Conservation (phyloP, 2,113 vertebrate genomes). For the Pangasianodon hypophthalmus region DNA sequence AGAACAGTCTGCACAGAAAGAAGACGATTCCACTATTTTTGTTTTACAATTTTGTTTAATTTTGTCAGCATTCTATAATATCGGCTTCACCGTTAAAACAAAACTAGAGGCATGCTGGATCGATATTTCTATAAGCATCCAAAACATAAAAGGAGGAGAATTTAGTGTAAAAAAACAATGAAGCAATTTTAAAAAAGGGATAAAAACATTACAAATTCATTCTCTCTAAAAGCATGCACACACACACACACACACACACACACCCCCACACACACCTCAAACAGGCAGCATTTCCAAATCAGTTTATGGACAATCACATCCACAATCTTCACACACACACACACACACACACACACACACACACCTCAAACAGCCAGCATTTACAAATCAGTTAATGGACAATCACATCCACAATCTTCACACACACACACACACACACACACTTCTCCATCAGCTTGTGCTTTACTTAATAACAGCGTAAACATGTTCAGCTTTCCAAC, state of each 20-base stretch:
- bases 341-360: constrained; percentile 12
- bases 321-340: background rate
- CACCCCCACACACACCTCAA: background rate
- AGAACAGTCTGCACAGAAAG: background rate
- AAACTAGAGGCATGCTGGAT: constrained; percentile 12
- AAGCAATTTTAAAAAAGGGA: background rate
- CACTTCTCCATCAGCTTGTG: background rate
- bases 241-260: constrained; percentile 2
- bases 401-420: background rate
- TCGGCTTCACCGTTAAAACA: constrained; percentile 19
- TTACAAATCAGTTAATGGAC: background rate
- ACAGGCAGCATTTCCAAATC: background rate
- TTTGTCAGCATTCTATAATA: constrained; percentile 22
- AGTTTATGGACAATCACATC: background rate
- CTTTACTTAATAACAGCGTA: background rate
- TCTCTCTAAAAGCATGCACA: constrained; percentile 14
- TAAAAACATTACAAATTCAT: constrained; percentile 31
- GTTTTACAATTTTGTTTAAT: constrained; percentile 38
- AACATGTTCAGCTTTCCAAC: background rate
- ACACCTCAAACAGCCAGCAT: background rate
- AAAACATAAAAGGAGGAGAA: background rate
- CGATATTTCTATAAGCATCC: background rate
- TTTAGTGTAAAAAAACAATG: background rate
- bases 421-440: constrained; percentile 15
- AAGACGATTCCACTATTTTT: background rate